Percentiles rank a stretch among this genome's conserved stretches.
These are phyloP conservation scores for Butorides virescens DNA, from an alignment of 2,113 vertebrate species.

Conservation along the genomic window DNA sequence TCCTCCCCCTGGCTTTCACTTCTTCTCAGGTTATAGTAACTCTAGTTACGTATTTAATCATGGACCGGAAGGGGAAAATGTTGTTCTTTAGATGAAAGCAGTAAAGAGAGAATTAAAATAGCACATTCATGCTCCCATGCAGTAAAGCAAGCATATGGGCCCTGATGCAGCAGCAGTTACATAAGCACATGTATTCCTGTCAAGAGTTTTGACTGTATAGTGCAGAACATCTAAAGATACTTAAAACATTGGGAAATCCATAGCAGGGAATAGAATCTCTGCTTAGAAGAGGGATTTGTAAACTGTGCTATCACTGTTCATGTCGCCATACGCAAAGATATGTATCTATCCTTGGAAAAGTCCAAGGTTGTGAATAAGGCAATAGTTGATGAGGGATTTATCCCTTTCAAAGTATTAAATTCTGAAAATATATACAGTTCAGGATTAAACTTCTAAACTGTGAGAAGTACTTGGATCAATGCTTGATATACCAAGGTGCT, in stretches of 20 bases:
- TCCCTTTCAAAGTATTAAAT: neutral
- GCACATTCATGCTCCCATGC: neutral
- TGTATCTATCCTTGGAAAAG: neutral
- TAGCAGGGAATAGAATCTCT: neutral
- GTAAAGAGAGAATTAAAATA: neutral
- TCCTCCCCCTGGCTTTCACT: neutral
- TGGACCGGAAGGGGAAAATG: neutral
- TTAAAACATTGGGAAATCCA: neutral
- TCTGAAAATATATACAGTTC: neutral
- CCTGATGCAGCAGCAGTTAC: neutral
- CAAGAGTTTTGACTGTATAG: neutral
- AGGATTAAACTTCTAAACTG: neutral
- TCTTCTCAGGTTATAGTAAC: neutral
- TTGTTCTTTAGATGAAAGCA: neutral
- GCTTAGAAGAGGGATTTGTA: neutral
- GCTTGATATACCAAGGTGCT: neutral
- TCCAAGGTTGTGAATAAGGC: neutral
- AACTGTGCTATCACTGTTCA: neutral
- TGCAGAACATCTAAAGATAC: neutral
- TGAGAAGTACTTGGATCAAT: neutral
- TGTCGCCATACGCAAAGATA: neutral
- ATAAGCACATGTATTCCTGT: neutral
- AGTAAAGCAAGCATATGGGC: neutral
- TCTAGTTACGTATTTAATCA: neutral
- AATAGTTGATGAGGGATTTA: neutral